These are phyloP conservation scores for Osmoderma eremita DNA, from an alignment of 2,888 invertebrate species.

Conservation along the genomic window DNA sequence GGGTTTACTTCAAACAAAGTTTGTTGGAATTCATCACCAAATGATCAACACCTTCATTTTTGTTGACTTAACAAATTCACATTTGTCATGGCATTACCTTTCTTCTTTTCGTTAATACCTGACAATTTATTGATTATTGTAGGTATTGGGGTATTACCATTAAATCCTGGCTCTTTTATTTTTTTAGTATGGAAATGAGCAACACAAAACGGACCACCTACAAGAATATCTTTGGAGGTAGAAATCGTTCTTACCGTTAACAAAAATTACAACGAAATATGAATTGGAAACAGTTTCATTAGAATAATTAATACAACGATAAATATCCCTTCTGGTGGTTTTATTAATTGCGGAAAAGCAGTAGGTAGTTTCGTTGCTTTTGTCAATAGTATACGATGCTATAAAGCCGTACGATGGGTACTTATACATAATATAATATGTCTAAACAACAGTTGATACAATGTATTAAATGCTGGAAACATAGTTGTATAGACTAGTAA, in stretches of 20 bases:
- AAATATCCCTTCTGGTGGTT: conserved; percentile 35
- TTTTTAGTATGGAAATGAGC: conserved; percentile 24
- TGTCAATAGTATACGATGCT: conserved; percentile 34
- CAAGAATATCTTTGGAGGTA: conserved; percentile 9
- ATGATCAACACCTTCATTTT: too few species aligned
- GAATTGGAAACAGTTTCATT: conserved; percentile 31
- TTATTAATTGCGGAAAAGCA: conserved; percentile 37
- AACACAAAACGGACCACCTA: conserved; percentile 36
- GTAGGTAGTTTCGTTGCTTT: conserved; percentile 24
- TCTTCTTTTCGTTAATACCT: conserved; percentile 18
- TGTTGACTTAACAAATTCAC: conserved; percentile 6
- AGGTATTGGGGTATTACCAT: conserved; percentile 29
- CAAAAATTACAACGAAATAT: conserved; percentile 31
- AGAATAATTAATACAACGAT: conserved; percentile 32
- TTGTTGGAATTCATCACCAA: too few species aligned
- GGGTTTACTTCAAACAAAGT: too few species aligned
- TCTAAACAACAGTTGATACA: conserved; percentile 30
- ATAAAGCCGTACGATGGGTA: conserved; percentile 21
- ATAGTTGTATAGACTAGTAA: conserved; percentile 25
- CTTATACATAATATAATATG: conserved; percentile 15
- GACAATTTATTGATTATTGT: conserved; percentile 32
- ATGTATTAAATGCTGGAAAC: conserved; percentile 20
- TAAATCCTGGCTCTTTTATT: conserved; percentile 23
- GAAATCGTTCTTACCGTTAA: conserved; percentile 11
- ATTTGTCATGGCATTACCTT: conserved; percentile 28